Percentiles rank a stretch among this genome's conserved stretches.
Evolutionary conservation across 2,888 invertebrate genomes (phyloP).

Genomic region (Parnassius glacialis): DNA sequence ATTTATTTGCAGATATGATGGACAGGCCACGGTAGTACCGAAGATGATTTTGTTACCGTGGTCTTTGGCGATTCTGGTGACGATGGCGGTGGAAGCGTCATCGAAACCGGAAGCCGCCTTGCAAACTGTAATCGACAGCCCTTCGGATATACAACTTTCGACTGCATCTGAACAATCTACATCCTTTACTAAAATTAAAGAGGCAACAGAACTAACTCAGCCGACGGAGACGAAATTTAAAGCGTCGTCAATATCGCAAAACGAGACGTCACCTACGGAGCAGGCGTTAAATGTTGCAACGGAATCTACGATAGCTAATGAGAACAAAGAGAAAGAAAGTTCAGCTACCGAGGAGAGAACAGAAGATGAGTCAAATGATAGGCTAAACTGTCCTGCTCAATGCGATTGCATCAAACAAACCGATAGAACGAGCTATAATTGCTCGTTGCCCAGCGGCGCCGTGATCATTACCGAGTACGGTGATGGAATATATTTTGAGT

Average conservation of each 20-base stretch:
- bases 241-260: neutral
- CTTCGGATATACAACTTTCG: neutral
- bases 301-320: neutral
- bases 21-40: neutral
- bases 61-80: neutral
- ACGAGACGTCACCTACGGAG: neutral
- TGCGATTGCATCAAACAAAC: slow-evolving; percentile 27
- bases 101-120: neutral
- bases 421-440: slow-evolving; percentile 16
- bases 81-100: neutral
- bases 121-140: neutral
- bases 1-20: slow-evolving; percentile 3
- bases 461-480: slow-evolving; percentile 21
- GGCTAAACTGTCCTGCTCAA: slow-evolving; percentile 15
- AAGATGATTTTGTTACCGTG: neutral
- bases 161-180: neutral
- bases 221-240: neutral
- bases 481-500: slow-evolving; percentile 17
- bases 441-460: slow-evolving; percentile 19
- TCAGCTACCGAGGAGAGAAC: neutral
- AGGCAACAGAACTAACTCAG: neutral
- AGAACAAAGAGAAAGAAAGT: neutral
- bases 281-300: neutral
- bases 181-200: neutral
- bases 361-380: too few species aligned